Evolutionary conservation across 1,140 invertebrate species (phyloP).

Genomic region (Atta cephalotes): DNA sequence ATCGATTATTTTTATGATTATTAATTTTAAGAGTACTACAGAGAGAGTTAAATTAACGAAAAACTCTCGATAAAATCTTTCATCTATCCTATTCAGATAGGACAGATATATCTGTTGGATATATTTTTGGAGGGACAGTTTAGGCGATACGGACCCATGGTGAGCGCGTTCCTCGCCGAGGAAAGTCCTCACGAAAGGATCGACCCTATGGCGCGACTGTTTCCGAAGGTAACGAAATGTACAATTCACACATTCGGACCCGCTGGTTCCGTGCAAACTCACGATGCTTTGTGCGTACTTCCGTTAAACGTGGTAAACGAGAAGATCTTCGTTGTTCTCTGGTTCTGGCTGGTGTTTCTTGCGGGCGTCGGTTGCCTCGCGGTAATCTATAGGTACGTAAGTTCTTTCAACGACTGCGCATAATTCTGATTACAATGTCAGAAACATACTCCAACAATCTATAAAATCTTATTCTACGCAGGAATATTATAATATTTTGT

Average conservation of each 20-base stretch:
- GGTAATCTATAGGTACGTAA: slow-evolving; percentile 81
- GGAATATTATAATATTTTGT: neutral
- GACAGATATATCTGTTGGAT: slow-evolving; percentile 87
- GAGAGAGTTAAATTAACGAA: slow-evolving; percentile 3
- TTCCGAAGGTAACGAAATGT: slow-evolving; percentile 94
- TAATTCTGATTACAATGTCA: neutral
- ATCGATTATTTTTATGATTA: neutral
- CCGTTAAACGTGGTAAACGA: slow-evolving; percentile 88
- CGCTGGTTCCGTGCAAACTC: slow-evolving; percentile 77
- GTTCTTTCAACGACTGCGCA: neutral
- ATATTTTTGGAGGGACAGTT: slow-evolving; percentile 89
- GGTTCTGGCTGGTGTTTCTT: slow-evolving; percentile 88
- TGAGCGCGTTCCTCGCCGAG: slow-evolving; percentile 84
- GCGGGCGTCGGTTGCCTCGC: slow-evolving; percentile 81
- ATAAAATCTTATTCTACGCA: slow-evolving; percentile 41
- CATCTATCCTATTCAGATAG: slow-evolving; percentile 65
- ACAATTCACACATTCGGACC: slow-evolving; percentile 87
- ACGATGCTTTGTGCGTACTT: slow-evolving; percentile 87
- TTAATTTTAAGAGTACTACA: neutral
- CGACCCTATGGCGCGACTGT: slow-evolving; percentile 88
- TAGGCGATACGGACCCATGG: slow-evolving; percentile 89
- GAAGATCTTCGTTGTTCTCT: slow-evolving; percentile 87
- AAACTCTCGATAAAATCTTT: neutral
- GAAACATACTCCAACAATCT: slow-evolving; percentile 6
- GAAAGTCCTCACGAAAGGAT: slow-evolving; percentile 78